Evolutionary conservation across 2,888 invertebrate species (phyloP).

Genomic region (Volucella inanis): DNA sequence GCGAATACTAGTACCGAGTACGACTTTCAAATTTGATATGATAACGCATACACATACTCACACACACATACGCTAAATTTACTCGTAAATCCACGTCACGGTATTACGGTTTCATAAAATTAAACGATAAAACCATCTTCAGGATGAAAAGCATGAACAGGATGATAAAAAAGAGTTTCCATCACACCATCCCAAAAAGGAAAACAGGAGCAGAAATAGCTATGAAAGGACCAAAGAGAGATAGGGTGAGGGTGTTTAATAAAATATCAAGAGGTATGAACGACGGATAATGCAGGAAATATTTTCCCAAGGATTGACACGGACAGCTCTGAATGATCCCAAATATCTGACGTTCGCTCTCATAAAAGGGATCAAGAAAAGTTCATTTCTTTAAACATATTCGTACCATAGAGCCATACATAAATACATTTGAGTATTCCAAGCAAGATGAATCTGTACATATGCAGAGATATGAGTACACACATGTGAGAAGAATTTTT

Average conservation of each 20-base stretch:
- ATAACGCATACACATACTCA: neutral
- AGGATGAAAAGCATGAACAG: conserved; percentile 15
- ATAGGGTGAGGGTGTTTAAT: conserved; percentile 1
- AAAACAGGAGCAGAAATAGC: neutral
- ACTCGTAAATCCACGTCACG: conserved; percentile 17
- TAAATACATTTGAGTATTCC: too few species aligned
- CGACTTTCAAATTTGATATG: neutral
- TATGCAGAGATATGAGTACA: too few species aligned
- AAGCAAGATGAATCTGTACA: conserved; percentile 20
- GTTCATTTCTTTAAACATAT: neutral
- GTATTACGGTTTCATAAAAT: conserved; percentile 48
- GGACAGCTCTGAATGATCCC: conserved; percentile 8
- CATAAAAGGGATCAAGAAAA: conserved; percentile 22
- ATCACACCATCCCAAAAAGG: conserved; percentile 6
- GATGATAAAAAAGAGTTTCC: neutral
- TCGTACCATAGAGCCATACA: neutral
- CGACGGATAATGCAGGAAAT: conserved; percentile 12
- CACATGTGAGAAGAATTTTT: neutral
- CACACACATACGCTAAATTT: neutral
- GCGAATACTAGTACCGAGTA: too few species aligned
- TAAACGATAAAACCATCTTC: conserved; percentile 48
- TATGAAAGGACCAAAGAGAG: neutral
- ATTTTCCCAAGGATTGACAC: conserved; percentile 29
- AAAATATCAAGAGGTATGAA: conserved; percentile 34
- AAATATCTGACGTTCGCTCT: neutral